Conservation (phyloP, 1,140 invertebrate genomes). For the Anoplolepis gracilipes region DNA sequence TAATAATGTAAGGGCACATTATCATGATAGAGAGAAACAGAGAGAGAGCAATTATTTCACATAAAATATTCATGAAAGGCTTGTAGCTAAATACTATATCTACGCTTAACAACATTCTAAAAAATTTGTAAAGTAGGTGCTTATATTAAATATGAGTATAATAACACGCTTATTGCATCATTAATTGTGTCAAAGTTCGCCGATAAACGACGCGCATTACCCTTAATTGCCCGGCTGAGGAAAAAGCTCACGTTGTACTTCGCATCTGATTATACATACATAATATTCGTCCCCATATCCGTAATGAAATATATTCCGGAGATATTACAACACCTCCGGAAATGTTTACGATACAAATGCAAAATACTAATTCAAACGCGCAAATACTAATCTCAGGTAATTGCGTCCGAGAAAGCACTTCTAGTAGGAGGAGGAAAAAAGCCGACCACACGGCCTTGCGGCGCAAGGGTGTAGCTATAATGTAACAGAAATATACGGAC, state of each 20-base stretch:
- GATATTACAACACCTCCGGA: constrained; percentile 28
- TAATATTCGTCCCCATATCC: not conserved
- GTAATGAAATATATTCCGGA: constrained; percentile 27
- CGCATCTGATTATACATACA: not conserved
- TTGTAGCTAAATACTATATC: constrained; percentile 4
- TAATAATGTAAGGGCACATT: not conserved
- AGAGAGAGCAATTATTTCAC: not conserved
- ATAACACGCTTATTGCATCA: constrained; percentile 9
- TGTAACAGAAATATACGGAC: not conserved
- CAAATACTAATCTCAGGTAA: constrained; percentile 50
- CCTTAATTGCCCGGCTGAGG: not conserved
- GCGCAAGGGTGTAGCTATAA: constrained; percentile 9
- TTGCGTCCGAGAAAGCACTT: constrained; percentile 24
- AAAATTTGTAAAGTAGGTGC: constrained; percentile 16
- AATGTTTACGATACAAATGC: constrained; percentile 52
- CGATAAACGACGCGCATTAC: not conserved
- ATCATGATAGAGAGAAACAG: not conserved
- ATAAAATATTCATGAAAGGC: not conserved
- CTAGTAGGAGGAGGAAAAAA: not conserved
- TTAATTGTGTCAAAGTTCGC: constrained; percentile 5
- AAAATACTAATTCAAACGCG: not conserved
- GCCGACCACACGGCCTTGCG: not conserved
- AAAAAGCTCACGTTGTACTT: not conserved
- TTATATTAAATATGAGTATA: not conserved
- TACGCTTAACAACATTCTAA: not conserved